These are phyloP conservation scores for Drosophila emarginata DNA, from an alignment of 2,888 invertebrate genomes.

Conservation along the genomic window DNA sequence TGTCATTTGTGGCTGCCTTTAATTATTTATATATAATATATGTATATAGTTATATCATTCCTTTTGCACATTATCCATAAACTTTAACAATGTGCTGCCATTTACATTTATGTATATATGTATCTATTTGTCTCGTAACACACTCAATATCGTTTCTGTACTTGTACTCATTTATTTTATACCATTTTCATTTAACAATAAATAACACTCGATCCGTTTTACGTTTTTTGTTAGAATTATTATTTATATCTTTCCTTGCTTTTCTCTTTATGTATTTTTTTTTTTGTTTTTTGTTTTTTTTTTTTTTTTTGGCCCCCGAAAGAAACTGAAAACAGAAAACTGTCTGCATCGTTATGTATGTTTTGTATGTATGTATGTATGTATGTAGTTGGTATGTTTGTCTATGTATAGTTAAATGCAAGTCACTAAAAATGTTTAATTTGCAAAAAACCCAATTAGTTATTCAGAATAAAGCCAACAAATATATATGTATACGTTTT, in stretches of 20 bases:
- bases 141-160: slow-evolving; percentile 41
- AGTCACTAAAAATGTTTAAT: not conserved
- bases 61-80: slow-evolving; percentile 71
- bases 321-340: slow-evolving; percentile 72
- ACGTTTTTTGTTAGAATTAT: slow-evolving; percentile 38
- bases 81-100: slow-evolving; percentile 78
- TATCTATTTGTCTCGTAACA: slow-evolving; percentile 35
- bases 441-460: slow-evolving; percentile 21
- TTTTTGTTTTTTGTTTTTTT: slow-evolving; percentile 44
- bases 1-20: slow-evolving; percentile 1
- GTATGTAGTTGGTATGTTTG: slow-evolving; percentile 44
- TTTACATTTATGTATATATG: slow-evolving; percentile 40
- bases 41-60: slow-evolving; percentile 51
- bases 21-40: slow-evolving; percentile 27
- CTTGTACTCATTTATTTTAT: slow-evolving; percentile 58
- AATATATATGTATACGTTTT: slow-evolving; percentile 19
- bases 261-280: slow-evolving; percentile 40
- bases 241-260: slow-evolving; percentile 24
- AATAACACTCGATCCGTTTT: slow-evolving; percentile 45
- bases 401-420: not conserved
- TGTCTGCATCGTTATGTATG: not conserved
- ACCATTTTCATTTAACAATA: slow-evolving; percentile 35
- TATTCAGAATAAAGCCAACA: slow-evolving; percentile 30
- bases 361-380: slow-evolving; percentile 46
- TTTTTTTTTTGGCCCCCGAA: slow-evolving; percentile 81